Base-by-base conservation (phyloP, 2,888 invertebrate genomes). In the Drosophila emarginata region DNA sequence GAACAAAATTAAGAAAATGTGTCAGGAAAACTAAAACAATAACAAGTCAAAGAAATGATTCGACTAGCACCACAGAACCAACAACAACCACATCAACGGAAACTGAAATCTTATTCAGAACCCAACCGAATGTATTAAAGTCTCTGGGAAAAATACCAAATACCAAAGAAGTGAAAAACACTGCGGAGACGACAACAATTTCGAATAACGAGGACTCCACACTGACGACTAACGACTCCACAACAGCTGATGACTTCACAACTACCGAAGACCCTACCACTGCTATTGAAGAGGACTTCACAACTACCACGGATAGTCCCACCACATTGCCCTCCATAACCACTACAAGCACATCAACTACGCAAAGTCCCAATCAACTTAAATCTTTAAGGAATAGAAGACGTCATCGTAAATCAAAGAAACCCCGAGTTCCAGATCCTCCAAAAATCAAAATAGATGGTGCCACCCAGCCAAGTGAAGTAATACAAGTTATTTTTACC, bases 381-480 rank as follows among this genome's bases (percentile, higher is more conserved):
- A 80, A 67, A 21, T 67, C 72, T 6, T 6, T 61, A 0, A 61
- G 36, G 2, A 12, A 28, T n/a, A n/a, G 51, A 18, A 51, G 9
- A 15, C 64, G 51, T 2, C 66, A 63, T 4, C 61, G 59, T 15
- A 45, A 5, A 21, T 21, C 6, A 9, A 50, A 11, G 4, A 40
- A 7, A 0, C 39, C 84, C 0, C 23, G 57, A n/a, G 87, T 87
- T 2, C 85, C 80, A 12, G 82, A 87, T 62, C 23, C 51, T 0
- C 81, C 81, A 0, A 61, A 67, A 40, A 85, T 79, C 37, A 81
- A 85, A 4, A 15, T 70, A 12, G 81, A 82, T 56, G 74, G 66
- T n/a, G 52, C 64, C 11, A 70, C 72, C 60, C 80, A 72, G 52
- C 61, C 82, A 40, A 82, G 82, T 32, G 83, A 77, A 36, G 63